phyloP scores from a whole-genome alignment of 2,797 vertebrate species.

The Lacerta viridis region DNA sequence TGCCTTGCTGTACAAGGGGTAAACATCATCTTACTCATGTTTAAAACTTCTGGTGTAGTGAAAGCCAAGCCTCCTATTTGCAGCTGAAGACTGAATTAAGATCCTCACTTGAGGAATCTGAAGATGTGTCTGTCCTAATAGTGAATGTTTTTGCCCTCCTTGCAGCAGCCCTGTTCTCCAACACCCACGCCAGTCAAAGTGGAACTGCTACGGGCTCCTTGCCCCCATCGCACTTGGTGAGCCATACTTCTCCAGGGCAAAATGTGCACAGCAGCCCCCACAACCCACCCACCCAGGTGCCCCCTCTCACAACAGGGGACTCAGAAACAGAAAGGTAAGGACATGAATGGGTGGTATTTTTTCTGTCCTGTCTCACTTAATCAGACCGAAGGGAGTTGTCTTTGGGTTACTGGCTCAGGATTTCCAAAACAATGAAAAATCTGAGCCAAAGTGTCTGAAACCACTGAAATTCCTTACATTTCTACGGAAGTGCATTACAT shows the following conservation, averaged over 20 bases:
- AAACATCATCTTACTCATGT: too few species aligned
- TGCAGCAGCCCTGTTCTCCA: slow-evolving; percentile 81
- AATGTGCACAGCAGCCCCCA: slow-evolving; percentile 78
- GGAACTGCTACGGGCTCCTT: slow-evolving; percentile 75
- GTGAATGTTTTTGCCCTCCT: slow-evolving; percentile 61
- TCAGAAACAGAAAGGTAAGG: slow-evolving; percentile 82
- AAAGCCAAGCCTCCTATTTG: too few species aligned
- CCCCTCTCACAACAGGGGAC: slow-evolving; percentile 77
- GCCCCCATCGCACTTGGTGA: slow-evolving; percentile 79
- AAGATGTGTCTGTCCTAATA: slow-evolving; percentile 17
- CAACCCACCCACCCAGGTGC: slow-evolving; percentile 78
- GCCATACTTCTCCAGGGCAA: slow-evolving; percentile 79
- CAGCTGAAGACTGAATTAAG: background rate
- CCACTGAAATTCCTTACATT: background rate
- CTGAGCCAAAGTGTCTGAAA: background rate
- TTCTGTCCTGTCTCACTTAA: background rate
- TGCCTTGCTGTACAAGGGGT: too few species aligned
- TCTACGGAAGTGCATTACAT: too few species aligned
- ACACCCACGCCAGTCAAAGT: slow-evolving; percentile 79
- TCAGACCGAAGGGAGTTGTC: background rate
- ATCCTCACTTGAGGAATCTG: background rate
- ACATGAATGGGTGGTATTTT: slow-evolving; percentile 11
- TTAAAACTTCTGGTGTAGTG: too few species aligned
- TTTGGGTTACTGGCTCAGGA: background rate
- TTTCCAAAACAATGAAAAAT: background rate